phyloP scores from a whole-genome alignment of 2,888 invertebrate genomes.

The Eustalomyia histrio region DNA sequence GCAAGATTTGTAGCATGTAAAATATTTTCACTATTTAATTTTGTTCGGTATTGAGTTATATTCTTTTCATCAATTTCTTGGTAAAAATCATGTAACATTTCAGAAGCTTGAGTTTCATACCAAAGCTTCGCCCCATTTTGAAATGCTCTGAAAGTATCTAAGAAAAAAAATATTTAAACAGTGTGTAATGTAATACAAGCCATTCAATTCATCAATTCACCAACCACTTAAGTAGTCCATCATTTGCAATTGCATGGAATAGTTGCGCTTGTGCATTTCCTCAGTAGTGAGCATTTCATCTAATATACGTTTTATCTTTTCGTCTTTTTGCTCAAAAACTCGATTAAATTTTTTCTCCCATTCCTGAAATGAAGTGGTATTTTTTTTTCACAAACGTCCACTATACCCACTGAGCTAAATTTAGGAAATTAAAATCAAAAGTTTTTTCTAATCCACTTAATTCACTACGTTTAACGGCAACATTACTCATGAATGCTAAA shows the following conservation, averaged over 20 bases:
- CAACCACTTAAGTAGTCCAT: slow-evolving; percentile 73
- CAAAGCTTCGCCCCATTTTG: slow-evolving; percentile 39
- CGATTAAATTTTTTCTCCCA: slow-evolving; percentile 69
- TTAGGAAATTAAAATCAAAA: no score
- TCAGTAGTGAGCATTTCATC: slow-evolving; percentile 71
- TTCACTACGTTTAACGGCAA: no score
- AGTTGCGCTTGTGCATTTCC: slow-evolving; percentile 71
- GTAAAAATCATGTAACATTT: slow-evolving; percentile 72
- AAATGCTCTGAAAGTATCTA: slow-evolving; percentile 67
- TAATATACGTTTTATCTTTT: slow-evolving; percentile 70
- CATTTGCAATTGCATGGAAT: slow-evolving; percentile 70
- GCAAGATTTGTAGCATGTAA: slow-evolving; percentile 72
- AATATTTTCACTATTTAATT: slow-evolving; percentile 72
- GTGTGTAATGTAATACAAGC: not conserved
- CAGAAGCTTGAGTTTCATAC: slow-evolving; percentile 72
- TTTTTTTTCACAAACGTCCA: no score
- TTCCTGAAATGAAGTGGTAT: slow-evolving; percentile 51
- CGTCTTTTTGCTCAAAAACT: slow-evolving; percentile 71
- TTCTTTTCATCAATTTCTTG: slow-evolving; percentile 67
- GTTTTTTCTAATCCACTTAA: no score
- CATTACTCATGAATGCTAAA: no score
- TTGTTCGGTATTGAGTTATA: slow-evolving; percentile 67
- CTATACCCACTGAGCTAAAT: no score
- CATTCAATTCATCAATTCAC: no score
- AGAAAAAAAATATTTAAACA: not conserved